These are phyloP conservation scores for Haliclona indistincta DNA, from an alignment of 37 sponge, comb jelly and placozoan species.

Conservation along the genomic window DNA sequence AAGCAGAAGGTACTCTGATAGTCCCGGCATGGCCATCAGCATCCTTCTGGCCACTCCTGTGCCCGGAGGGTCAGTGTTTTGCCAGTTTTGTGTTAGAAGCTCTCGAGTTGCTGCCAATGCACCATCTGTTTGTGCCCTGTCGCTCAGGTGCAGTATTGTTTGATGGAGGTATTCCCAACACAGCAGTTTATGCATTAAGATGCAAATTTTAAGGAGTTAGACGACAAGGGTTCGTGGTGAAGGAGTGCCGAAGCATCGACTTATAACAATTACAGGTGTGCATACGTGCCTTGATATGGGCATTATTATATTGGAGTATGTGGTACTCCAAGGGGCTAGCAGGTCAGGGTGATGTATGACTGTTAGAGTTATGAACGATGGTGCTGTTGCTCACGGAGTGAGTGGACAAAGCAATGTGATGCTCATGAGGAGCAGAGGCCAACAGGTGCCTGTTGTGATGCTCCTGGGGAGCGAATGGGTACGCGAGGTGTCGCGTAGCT, in stretches of 20 bases:
- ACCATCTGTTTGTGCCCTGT: neutral
- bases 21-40: conserved; percentile 39
- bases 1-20: conserved; percentile 22
- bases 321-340: neutral
- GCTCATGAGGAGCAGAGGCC: no score
- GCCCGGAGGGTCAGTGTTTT: conserved; percentile 3
- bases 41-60: conserved; percentile 37
- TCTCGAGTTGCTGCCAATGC: neutral
- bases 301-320: neutral
- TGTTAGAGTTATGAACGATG: neutral
- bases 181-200: conserved; percentile 9
- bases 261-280: neutral
- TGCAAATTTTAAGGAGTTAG: neutral
- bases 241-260: conserved; percentile 1
- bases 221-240: neutral
- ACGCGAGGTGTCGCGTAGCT: no score
- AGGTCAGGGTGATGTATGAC: neutral
- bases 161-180: conserved; percentile 15
- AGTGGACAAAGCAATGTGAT: no score
- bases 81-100: conserved; percentile 6
- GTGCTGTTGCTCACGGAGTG: no score
- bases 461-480: no score
- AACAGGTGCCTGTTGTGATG: no score
- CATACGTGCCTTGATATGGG: neutral
- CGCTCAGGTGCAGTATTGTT: conserved; percentile 6